Base-by-base conservation (phyloP, 1,140 invertebrate genomes). In the Brachionus rotundiformis region DNA sequence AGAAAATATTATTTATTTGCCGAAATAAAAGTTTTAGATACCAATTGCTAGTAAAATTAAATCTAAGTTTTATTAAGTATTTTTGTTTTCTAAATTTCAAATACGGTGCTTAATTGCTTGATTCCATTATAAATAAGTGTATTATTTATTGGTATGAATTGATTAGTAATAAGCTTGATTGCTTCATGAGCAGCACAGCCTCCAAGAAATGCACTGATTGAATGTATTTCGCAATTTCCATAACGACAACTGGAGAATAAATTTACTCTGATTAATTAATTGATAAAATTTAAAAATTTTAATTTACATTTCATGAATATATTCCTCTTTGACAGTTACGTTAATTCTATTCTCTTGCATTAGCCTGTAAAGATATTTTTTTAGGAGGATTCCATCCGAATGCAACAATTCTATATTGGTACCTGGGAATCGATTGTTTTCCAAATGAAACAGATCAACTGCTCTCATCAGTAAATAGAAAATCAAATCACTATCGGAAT, bases 101-200 rank as follows among this genome's bases (percentile, higher is more conserved):
- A 79, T 11, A 79, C 76, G 23, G 44, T 79, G 33, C 44, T 79
- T 6, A 27, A 59, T 63, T 93, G 94, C 79, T 92, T 93, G 84
- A 96, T 94, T 76, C 93, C 95, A 90, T 98, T 96, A 88, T 96
- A 97, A 83, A 98, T 92, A 87, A 96, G 94, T 0, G 94, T 95
- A 88, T 98, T 98, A 87, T 98, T 92, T 44, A 99, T 90, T 10
- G 96, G 96, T 85, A 95, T 93, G 87, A 97, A 99, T 89, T 99
- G 97, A 84, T 92, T 91, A 1, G 97, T 99, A 59, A 98, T 91
- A n/a, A 99, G 89, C 90, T 99, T 99, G 80, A 99, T 98, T 2
- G 92, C 92, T 90, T 99, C 97, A 84, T 99, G 97, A 11, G 96
- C 95, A 44, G 92, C 93, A 86, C 94, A 93, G 1, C 96, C 97